Evolutionary conservation across 2,888 invertebrate species (phyloP).

Genomic region (Eupithecia inturbata): DNA sequence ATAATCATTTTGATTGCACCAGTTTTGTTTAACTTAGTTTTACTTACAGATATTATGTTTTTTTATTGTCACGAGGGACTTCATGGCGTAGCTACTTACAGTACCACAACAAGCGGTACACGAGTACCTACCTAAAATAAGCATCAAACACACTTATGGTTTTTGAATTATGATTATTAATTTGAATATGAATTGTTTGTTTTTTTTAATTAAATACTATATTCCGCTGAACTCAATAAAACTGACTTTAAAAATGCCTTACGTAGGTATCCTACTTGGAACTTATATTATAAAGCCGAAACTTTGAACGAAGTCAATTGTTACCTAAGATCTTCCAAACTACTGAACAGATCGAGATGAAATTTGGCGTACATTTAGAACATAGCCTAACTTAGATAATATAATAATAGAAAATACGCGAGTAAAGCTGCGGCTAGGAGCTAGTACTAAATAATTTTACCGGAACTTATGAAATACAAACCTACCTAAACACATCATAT

Average conservation of each 20-base stretch:
- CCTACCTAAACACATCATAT: neutral
- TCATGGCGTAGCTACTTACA: neutral
- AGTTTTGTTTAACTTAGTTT: neutral
- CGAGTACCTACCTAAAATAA: neutral
- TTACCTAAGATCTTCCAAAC: too few relatives aligned
- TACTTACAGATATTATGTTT: neutral
- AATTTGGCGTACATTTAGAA: too few relatives aligned
- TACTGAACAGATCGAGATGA: too few relatives aligned
- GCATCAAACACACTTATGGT: neutral
- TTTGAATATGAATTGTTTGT: too few relatives aligned
- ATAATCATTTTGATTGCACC: neutral
- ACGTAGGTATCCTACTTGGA: too few relatives aligned
- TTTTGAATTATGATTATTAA: too few relatives aligned
- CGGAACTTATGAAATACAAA: neutral
- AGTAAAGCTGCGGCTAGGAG: too few relatives aligned
- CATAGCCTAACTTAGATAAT: too few relatives aligned
- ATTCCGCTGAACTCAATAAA: neutral
- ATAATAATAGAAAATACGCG: too few relatives aligned
- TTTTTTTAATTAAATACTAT: neutral
- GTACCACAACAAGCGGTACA: neutral
- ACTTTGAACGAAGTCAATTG: too few relatives aligned
- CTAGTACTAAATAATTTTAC: neutral
- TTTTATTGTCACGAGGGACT: neutral
- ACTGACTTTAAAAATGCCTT: neutral
- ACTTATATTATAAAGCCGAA: too few relatives aligned